Percentiles rank a stretch among this genome's conserved stretches.
These are phyloP conservation scores for Kryptopterus vitreolus DNA, from an alignment of 2,797 vertebrate genomes.

Conservation along the genomic window DNA sequence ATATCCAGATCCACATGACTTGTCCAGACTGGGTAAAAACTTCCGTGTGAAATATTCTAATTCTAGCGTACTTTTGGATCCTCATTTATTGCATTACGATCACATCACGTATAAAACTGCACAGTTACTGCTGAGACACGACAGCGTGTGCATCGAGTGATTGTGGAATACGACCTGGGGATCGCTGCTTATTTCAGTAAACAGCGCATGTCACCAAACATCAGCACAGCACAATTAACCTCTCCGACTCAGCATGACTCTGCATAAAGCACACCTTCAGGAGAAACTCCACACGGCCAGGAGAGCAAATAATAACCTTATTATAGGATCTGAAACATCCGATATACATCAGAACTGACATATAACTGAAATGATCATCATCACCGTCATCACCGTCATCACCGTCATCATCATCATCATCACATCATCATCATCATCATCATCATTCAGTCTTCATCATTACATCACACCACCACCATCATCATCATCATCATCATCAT, in stretches of 20 bases:
- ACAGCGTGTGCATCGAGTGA: background rate
- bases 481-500: too few species aligned
- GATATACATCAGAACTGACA: too few species aligned
- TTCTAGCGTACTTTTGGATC: background rate
- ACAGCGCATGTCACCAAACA: conserved; percentile 24
- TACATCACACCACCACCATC: too few species aligned
- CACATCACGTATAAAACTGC: background rate
- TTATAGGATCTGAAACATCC: conserved; percentile 6
- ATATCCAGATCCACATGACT: too few species aligned
- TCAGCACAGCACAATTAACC: conserved; percentile 32
- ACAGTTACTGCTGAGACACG: background rate
- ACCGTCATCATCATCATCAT: too few species aligned
- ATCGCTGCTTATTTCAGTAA: conserved; percentile 28
- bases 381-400: too few species aligned
- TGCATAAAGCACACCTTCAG: conserved; percentile 7
- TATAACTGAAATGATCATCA: too few species aligned
- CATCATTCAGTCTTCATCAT: too few species aligned
- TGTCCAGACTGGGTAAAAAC: too few species aligned
- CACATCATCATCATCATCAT: too few species aligned
- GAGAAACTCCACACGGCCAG: conserved; percentile 13
- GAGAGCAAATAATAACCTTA: conserved; percentile 13
- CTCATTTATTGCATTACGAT: background rate
- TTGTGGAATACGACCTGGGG: background rate
- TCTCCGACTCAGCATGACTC: conserved; percentile 34
- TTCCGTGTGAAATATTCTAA: too few species aligned